These are phyloP conservation scores for Choristoneura fumiferana DNA, from an alignment of 1,140 invertebrate genomes.

Conservation along the genomic window DNA sequence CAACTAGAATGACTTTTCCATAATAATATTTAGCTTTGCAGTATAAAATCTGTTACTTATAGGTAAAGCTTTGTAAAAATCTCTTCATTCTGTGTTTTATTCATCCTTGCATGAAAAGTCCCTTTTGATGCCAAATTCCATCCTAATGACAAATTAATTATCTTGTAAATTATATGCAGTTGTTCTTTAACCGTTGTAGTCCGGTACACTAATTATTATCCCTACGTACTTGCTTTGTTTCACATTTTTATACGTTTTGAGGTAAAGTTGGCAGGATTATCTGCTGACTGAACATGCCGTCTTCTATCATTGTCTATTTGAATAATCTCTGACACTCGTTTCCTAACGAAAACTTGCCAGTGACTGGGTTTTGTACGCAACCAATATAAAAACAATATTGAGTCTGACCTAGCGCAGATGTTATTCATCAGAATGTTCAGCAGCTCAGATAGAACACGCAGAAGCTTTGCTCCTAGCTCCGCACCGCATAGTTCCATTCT, in stretches of 20 bases:
- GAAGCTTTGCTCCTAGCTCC: constrained; percentile 32
- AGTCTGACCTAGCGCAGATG: constrained; percentile 60
- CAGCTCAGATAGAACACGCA: constrained; percentile 24
- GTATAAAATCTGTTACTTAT: too few relatives aligned
- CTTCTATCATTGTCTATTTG: constrained; percentile 37
- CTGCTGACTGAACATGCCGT: constrained; percentile 40
- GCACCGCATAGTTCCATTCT: constrained; percentile 53
- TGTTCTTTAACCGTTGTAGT: too few relatives aligned
- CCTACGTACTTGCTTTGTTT: too few relatives aligned
- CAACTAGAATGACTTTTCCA: too few relatives aligned
- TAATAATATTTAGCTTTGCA: too few relatives aligned
- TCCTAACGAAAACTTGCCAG: constrained; percentile 52
- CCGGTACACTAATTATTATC: too few relatives aligned
- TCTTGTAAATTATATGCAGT: too few relatives aligned
- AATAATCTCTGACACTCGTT: constrained; percentile 58
- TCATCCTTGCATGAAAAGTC: too few relatives aligned
- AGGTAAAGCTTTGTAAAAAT: too few relatives aligned
- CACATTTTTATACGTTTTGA: constrained; percentile 47
- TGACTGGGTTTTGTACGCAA: constrained; percentile 31
- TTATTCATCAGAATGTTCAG: constrained; percentile 39
- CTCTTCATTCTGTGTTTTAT: too few relatives aligned
- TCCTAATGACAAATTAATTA: too few relatives aligned
- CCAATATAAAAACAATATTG: constrained; percentile 41
- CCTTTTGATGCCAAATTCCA: too few relatives aligned
- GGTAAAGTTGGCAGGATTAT: constrained; percentile 61